Base-by-base conservation (phyloP, 2,797 vertebrate genomes). In the Momotus momota region DNA sequence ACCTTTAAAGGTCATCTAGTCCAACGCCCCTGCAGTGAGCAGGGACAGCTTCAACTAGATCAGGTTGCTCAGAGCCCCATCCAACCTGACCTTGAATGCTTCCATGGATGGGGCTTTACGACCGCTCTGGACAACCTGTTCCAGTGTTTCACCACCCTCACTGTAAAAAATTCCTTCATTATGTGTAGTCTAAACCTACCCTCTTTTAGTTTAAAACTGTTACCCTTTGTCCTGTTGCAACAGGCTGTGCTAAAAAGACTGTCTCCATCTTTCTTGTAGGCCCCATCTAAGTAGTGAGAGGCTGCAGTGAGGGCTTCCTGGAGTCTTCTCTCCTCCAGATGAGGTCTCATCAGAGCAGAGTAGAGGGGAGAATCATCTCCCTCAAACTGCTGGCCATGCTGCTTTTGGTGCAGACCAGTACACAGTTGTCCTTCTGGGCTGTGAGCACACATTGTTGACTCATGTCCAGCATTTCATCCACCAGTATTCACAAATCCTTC, bases 381-480 rank as follows among this genome's bases (percentile, higher is more conserved):
- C 35, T 77, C 0, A 1, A 46, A 54, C 35, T 49, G 16, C 60
- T 77, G 52, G 27, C 19, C 13, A 16, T 0, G 0, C 13, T 66
- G 4, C 21, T 45, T 46, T 46, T 21, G 16, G 43, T 72, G 35
- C 31, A 43, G 51, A 26, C 40, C 21, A 38, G 11, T 6, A 12
- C 33, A 14, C 1, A 0, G 15, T 54, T 60, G 40, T 13, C 13
- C 4, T 71, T 66, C n/a, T 45, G 57, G 35, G 13, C 43, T 77
- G 27, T 0, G 1, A n/a, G 21, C 3, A 1, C 16, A 18, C 4
- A 2, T 51, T 58, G 58, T 16, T 1, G 2, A 19, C 22, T 57
- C 13, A 8, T 14, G 10, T 29, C 29, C 29, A 55, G 12, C 10
- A 61, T 69, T 55, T 31, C 33, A 14, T 48, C 38, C 15, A 22